Percentiles rank a stretch among this genome's conserved stretches.
These are phyloP conservation scores for Drosophila multiciliata DNA, from an alignment of 2,888 invertebrate species.

Conservation along the genomic window DNA sequence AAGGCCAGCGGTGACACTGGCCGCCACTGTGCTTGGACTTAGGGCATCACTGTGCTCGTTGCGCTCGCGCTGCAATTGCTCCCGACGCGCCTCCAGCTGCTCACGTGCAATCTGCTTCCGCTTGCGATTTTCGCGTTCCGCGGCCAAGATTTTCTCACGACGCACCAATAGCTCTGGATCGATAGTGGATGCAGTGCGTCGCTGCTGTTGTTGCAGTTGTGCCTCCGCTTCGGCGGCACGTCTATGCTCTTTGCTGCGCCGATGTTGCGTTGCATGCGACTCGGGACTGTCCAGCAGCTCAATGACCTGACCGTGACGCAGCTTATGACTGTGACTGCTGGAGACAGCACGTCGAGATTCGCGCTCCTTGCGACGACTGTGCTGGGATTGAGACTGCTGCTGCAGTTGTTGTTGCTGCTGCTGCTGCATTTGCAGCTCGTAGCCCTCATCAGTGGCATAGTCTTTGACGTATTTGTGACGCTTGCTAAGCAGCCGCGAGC, in stretches of 20 bases:
- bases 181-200: constrained; percentile 73
- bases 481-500: constrained; percentile 90
- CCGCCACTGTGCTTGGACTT: constrained; percentile 82
- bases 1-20: constrained; percentile 82
- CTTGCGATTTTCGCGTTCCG: constrained; percentile 91
- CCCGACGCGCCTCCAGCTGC: constrained; percentile 90
- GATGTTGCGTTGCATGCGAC: constrained; percentile 44
- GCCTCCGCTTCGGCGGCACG: constrained; percentile 76
- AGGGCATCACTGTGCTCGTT: constrained; percentile 71
- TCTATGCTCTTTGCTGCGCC: constrained; percentile 59
- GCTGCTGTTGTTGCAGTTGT: constrained; percentile 45
- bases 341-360: constrained; percentile 49
- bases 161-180: constrained; percentile 87
- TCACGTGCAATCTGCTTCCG: constrained; percentile 90
- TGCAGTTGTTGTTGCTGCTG: constrained; percentile 19
- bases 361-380: constrained; percentile 67
- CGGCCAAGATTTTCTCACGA: constrained; percentile 89
- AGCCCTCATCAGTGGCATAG: constrained; percentile 67
- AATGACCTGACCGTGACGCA: constrained; percentile 80
- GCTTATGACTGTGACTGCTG: constrained; percentile 59
- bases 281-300: constrained; percentile 86
- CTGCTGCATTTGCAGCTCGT: constrained; percentile 55
- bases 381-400: constrained; percentile 26
- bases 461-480: constrained; percentile 89
- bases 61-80: constrained; percentile 76